Evolutionary conservation across 1,140 invertebrate species (phyloP), one percentile per base, ranked within the genome.

Genomic region (Euura saliciscinereae): DNA sequence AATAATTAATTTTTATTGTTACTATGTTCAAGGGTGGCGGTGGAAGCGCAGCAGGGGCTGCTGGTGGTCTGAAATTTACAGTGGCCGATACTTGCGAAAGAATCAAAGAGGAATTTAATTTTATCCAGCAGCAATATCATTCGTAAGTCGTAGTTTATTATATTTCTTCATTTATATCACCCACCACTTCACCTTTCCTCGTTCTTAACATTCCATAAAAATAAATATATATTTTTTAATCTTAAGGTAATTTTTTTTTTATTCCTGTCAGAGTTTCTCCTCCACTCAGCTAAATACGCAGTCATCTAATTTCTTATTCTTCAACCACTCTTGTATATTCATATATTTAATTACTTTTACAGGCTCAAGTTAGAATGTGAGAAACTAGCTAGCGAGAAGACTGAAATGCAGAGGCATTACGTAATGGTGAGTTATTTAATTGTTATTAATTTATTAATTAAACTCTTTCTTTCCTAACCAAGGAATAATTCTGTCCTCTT

Each of bases 41-140:
- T 82, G 95, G 95, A 83, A 94, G 95, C 84, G 94, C 94, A 88
- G 89, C 93, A 88, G 90, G 96, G 90, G 92, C 96, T 89, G 89
- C 84, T 80, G 83, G 83, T 75, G 84, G 80, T 73, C 91, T 98
- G 85, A 99, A 99, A 88, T 99, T 98, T 89, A 98, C 97, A 73
- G 94, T 99, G 82, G 93, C 94, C 65, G 98, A 99, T 88, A 97
- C 96, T 80, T 95, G 97, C 89, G 97, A 99, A 88, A 91, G 97
- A 82, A 99, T 99, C 84, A 99, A 99, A 90, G 97, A 99, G 89
- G 97, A 99, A 90, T 99, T 99, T 88, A 98, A 97, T 90, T 99
- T 98, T 89, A 91, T 99, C 75, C 97, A 99, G 89, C 96, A 96
- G 75, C 97, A 99, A 91, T 98, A 98, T 91, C 97, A 99, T 90